phyloP scores from a whole-genome alignment of 2,888 invertebrate species.

The Chloromyia formosa region DNA sequence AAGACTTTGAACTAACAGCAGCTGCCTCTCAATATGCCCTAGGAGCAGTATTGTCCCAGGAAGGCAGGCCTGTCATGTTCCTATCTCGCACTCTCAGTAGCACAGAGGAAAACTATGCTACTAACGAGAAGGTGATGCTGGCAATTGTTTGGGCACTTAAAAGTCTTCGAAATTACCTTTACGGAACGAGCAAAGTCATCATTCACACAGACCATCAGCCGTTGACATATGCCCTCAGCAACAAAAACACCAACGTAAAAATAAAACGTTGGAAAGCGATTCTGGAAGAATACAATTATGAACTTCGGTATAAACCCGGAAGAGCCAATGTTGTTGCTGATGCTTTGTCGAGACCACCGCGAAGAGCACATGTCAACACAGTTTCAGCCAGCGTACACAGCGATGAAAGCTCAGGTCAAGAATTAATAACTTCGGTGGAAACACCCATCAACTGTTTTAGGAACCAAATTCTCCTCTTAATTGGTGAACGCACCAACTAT shows the following conservation, averaged over 20 bases:
- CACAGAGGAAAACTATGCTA: too few relatives aligned
- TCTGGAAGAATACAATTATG: too few relatives aligned
- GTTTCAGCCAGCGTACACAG: background rate
- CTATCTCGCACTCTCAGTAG: slow-evolving; percentile 55
- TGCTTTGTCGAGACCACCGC: slow-evolving; percentile 41
- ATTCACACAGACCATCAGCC: too few relatives aligned
- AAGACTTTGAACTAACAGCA: slow-evolving; percentile 55
- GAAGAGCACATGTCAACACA: background rate
- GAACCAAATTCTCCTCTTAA: too few relatives aligned
- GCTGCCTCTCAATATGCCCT: slow-evolving; percentile 56
- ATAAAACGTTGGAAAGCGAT: too few relatives aligned
- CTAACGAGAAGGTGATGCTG: slow-evolving; percentile 58
- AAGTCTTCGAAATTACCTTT: slow-evolving; percentile 58
- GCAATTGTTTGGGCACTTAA: slow-evolving; percentile 58
- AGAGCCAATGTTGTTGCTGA: slow-evolving; percentile 56
- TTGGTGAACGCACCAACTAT: background rate
- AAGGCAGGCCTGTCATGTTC: slow-evolving; percentile 54
- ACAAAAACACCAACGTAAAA: slow-evolving; percentile 49
- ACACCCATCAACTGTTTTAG: background rate
- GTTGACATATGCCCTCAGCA: too few relatives aligned
- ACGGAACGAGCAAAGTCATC: slow-evolving; percentile 53
- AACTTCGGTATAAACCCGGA: too few relatives aligned
- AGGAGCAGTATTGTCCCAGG: slow-evolving; percentile 55
- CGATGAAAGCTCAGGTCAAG: slow-evolving; percentile 2
- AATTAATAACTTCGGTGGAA: slow-evolving; percentile 9